These are phyloP conservation scores for Choloepus didactylus DNA, from an alignment of 2,797 vertebrate genomes.

Conservation along the genomic window DNA sequence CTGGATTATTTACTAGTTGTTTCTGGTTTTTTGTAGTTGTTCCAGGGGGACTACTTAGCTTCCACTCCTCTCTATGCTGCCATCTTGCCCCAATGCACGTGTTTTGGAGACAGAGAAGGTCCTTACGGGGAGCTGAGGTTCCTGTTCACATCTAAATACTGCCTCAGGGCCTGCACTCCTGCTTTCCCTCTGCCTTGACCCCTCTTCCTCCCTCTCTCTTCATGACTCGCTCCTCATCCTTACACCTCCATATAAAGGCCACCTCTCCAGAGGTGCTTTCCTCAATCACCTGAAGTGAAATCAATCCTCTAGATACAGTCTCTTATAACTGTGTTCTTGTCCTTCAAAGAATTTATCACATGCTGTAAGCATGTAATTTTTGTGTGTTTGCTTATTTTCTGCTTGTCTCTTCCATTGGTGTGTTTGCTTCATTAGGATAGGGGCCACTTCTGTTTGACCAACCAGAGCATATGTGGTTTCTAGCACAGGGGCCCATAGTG, in stretches of 20 bases:
- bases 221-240: background rate
- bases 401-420: background rate
- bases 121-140: background rate
- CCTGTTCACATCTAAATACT: background rate
- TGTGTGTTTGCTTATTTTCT: background rate
- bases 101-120: conserved; percentile 2
- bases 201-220: background rate
- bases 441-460: conserved; percentile 8
- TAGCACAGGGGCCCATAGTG: background rate
- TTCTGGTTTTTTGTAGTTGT: too few relatives aligned
- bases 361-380: background rate
- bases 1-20: too few relatives aligned
- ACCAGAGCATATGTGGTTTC: background rate
- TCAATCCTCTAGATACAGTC: background rate
- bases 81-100: background rate
- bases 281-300: background rate
- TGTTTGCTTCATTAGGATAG: background rate
- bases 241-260: background rate
- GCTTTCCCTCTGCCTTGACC: background rate
- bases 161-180: background rate
- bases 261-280: background rate
- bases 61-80: too few relatives aligned
- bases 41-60: too few relatives aligned
- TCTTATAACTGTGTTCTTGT: background rate
- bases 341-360: background rate